A percentile compares a stretch with the other conserved stretches of the same genome.
These are phyloP conservation scores for Blennius ocellaris DNA, from an alignment of 2,113 vertebrate genomes.

Conservation along the genomic window DNA sequence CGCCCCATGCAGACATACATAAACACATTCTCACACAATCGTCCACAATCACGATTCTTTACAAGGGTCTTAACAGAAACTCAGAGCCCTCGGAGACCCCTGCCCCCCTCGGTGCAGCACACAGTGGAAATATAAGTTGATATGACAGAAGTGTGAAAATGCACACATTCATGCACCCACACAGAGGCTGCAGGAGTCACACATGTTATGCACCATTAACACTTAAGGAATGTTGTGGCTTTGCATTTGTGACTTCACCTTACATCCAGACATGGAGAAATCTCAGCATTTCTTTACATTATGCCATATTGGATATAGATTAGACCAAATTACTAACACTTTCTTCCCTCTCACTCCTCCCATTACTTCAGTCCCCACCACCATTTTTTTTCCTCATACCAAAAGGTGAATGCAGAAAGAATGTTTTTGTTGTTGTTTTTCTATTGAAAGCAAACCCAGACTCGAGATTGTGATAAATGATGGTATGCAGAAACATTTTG, in stretches of 20 bases:
- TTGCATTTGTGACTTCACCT: conserved; percentile 92
- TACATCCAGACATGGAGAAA: conserved; percentile 85
- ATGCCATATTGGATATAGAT: conserved; percentile 86
- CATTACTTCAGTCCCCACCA: background rate
- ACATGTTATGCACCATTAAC: conserved; percentile 86
- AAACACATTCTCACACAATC: conserved; percentile 79
- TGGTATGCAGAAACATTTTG: conserved; percentile 4
- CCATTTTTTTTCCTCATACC: conserved; percentile 15
- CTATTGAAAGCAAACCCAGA: too few relatives aligned
- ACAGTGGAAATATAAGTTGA: conserved; percentile 70
- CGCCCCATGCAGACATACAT: conserved; percentile 73
- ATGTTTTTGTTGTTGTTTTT: background rate
- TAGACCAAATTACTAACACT: conserved; percentile 60
- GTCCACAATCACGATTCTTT: conserved; percentile 61
- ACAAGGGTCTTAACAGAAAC: conserved; percentile 78
- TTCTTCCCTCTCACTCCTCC: conserved; percentile 32
- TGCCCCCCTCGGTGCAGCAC: conserved; percentile 20
- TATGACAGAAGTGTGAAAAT: conserved; percentile 73
- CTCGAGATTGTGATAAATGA: conserved; percentile 16
- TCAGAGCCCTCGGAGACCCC: conserved; percentile 58
- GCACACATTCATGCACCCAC: conserved; percentile 33
- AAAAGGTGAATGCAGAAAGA: background rate
- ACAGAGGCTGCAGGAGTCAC: conserved; percentile 74
- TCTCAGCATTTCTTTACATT: conserved; percentile 89
- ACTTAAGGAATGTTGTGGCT: conserved; percentile 88